Conservation (phyloP, 2,888 invertebrate species). For the Anaspis maculata region DNA sequence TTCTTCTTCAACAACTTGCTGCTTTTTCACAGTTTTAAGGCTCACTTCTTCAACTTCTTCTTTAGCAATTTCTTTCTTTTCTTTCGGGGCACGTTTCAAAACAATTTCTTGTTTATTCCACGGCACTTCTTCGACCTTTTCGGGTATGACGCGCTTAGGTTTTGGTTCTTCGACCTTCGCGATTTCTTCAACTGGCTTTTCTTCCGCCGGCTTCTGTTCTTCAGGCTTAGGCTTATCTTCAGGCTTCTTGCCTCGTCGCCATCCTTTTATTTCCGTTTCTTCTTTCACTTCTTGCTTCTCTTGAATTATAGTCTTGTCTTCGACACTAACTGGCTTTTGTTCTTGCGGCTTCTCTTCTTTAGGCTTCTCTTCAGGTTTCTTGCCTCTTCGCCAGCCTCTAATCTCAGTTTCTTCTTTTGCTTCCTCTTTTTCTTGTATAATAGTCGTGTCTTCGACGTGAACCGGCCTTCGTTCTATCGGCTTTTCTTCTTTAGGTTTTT, state of each 20-base stretch:
- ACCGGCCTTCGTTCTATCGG: too few relatives aligned
- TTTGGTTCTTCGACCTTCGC: constrained; percentile 3
- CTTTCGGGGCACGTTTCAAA: constrained; percentile 40
- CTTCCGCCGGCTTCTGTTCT: constrained; percentile 43
- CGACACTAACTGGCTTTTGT: too few relatives aligned
- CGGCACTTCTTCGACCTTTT: constrained; percentile 28
- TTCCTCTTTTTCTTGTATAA: constrained; percentile 4
- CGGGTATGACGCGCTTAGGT: constrained; percentile 8
- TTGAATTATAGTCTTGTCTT: constrained; percentile 23
- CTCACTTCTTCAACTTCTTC: constrained; percentile 15
- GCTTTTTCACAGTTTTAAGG: constrained; percentile 13
- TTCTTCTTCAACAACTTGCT: constrained; percentile 1
- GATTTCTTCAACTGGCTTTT: constrained; percentile 13
- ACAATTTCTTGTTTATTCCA: constrained; percentile 57
- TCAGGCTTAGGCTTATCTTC: too few relatives aligned
- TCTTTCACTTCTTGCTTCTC: constrained; percentile 36
- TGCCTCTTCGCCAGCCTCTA: constrained; percentile 18
- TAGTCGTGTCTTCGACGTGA: constrained; percentile 5
- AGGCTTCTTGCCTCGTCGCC: constrained; percentile 21
- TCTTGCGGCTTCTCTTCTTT: too few relatives aligned
- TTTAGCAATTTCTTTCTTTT: constrained; percentile 14
- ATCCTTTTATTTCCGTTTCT: constrained; percentile 17
- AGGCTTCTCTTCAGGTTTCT: constrained; percentile 16
- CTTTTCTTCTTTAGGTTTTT: constrained; percentile 22
- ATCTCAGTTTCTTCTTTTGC: constrained; percentile 2